A percentile compares a stretch with the other conserved stretches of the same genome.
phyloP scores from a whole-genome alignment of 2,888 invertebrate genomes.

The Aphelenchoides bicaudatus region DNA sequence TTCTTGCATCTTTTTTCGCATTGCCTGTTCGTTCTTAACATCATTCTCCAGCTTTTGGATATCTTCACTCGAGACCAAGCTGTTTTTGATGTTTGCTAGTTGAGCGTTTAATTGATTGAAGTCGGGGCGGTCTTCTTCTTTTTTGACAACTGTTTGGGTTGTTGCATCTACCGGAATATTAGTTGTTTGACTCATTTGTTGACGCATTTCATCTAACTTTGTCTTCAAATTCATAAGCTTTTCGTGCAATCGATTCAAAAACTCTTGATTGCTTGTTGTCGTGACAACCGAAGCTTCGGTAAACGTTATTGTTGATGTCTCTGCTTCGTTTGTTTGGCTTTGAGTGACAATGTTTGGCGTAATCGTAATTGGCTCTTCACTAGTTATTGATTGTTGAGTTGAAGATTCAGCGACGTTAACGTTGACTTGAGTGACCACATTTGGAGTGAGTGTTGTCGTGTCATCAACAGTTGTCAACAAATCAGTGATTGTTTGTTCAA shows the following conservation, averaged over 20 bases:
- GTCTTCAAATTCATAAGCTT: not conserved
- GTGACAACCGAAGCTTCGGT: not conserved
- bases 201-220: slow-evolving; percentile 3
- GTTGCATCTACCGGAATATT: not conserved
- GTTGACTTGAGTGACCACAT: too few species aligned
- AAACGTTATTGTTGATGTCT: not conserved
- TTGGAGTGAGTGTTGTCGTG: too few species aligned
- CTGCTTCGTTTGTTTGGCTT: not conserved
- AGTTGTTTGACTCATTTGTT: not conserved
- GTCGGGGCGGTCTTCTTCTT: not conserved
- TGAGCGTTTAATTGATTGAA: slow-evolving; percentile 2
- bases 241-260: not conserved
- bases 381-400: not conserved
- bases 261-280: not conserved
- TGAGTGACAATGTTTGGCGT: not conserved
- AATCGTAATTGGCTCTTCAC: not conserved
- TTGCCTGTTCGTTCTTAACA: slow-evolving; percentile 19
- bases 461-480: too few species aligned
- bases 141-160: not conserved
- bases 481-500: too few species aligned
- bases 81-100: slow-evolving; percentile 11
- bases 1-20: slow-evolving; percentile 33
- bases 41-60: slow-evolving; percentile 13
- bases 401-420: not conserved
- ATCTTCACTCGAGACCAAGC: too few species aligned